These are phyloP conservation scores for Drosophila algonquin DNA, from an alignment of 2,888 invertebrate genomes.

Conservation along the genomic window DNA sequence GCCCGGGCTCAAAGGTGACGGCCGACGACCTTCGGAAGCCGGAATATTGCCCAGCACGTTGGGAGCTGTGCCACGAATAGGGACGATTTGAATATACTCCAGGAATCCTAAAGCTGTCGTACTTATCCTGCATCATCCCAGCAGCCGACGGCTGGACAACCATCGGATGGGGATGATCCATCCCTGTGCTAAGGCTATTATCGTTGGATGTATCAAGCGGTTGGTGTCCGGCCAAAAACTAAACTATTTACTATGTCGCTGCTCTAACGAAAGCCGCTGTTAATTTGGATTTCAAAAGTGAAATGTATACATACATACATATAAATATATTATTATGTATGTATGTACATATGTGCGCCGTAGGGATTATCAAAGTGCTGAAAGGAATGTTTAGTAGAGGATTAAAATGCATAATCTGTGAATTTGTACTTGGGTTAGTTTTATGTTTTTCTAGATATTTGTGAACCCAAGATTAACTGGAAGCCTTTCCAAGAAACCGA, in stretches of 20 bases:
- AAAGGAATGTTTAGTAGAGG: background rate
- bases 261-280: background rate
- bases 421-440: background rate
- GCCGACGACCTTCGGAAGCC: slow-evolving; percentile 49
- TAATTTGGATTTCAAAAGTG: background rate
- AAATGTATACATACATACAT: background rate
- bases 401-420: background rate
- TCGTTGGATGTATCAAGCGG: slow-evolving; percentile 17
- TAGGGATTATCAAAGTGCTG: background rate
- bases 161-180: background rate
- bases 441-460: slow-evolving; percentile 2
- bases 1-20: slow-evolving; percentile 51
- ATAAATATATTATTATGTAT: background rate
- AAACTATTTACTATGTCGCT: slow-evolving; percentile 3
- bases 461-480: background rate
- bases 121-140: slow-evolving; percentile 8
- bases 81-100: background rate
- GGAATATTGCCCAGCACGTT: slow-evolving; percentile 54
- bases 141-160: background rate
- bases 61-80: slow-evolving; percentile 10
- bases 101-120: background rate
- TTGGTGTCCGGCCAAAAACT: slow-evolving; percentile 10
- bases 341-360: background rate
- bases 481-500: slow-evolving; percentile 56
- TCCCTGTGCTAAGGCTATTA: background rate